A percentile compares a stretch with the other conserved stretches of the same genome.
phyloP scores from a whole-genome alignment of 2,797 vertebrate genomes.

The Sebastes baramenuke region DNA sequence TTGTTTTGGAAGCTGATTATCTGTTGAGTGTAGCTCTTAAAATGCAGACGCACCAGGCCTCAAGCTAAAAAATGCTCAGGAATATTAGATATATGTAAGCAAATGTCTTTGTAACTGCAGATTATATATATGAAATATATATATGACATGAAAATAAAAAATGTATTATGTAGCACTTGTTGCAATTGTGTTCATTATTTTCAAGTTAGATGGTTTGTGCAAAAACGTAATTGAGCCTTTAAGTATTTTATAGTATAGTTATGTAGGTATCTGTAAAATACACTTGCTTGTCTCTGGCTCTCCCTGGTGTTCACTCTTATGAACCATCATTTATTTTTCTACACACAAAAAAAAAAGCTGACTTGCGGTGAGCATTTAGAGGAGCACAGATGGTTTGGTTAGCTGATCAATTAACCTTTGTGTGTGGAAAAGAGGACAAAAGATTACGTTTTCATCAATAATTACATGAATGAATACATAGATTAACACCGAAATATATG shows the following conservation, averaged over 20 bases:
- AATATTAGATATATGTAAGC: slow-evolving; percentile 66
- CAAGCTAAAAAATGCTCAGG: slow-evolving; percentile 84
- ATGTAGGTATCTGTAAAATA: not conserved
- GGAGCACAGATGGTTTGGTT: not conserved
- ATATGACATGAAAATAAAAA: slow-evolving; percentile 59
- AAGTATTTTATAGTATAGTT: not conserved
- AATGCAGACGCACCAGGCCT: slow-evolving; percentile 83
- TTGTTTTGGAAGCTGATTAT: slow-evolving; percentile 42
- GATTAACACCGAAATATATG: not conserved
- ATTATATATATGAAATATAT: not conserved
- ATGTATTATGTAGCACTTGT: slow-evolving; percentile 35
- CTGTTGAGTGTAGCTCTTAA: slow-evolving; percentile 81
- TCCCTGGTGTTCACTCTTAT: not conserved
- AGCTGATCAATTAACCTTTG: not conserved
- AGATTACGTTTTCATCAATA: not conserved
- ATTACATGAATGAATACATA: not conserved
- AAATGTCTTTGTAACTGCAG: slow-evolving; percentile 67
- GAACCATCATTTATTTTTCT: not conserved
- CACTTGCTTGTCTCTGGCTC: not conserved
- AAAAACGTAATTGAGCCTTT: not conserved
- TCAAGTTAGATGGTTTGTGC: not conserved
- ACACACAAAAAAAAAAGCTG: not conserved
- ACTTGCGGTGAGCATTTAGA: not conserved
- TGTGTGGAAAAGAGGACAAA: not conserved
- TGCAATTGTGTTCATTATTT: slow-evolving; percentile 39